A percentile compares a stretch with the other conserved stretches of the same genome.
These are phyloP conservation scores for Dascillus cervinus DNA, from an alignment of 2,888 invertebrate genomes.

Conservation along the genomic window DNA sequence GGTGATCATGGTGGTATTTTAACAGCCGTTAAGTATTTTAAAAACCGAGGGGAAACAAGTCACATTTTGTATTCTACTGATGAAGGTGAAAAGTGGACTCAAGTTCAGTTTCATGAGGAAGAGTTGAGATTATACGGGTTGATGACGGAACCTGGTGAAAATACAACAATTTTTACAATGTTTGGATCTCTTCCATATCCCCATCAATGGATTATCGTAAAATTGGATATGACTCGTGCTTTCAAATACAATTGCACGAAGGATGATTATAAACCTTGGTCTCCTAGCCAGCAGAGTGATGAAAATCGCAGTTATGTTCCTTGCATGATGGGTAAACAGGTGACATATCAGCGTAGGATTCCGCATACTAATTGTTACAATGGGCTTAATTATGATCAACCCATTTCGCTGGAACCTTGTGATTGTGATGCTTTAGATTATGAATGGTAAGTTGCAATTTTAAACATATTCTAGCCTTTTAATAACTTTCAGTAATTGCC, in stretches of 20 bases:
- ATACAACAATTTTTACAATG: constrained; percentile 84
- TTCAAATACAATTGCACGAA: constrained; percentile 40
- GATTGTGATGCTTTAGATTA: constrained; percentile 74
- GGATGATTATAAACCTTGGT: constrained; percentile 84
- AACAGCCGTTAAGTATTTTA: constrained; percentile 77
- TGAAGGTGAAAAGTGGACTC: constrained; percentile 76
- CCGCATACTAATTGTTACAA: constrained; percentile 74
- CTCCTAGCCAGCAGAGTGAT: constrained; percentile 57
- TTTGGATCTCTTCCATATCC: constrained; percentile 74
- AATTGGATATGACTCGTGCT: constrained; percentile 51
- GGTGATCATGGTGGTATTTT: constrained; percentile 88
- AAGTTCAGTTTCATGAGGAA: constrained; percentile 58
- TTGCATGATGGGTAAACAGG: constrained; percentile 72
- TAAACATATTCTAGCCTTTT: too few species aligned
- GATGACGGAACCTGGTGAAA: constrained; percentile 92
- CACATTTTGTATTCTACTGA: constrained; percentile 78
- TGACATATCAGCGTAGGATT: constrained; percentile 67
- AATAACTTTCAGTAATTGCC: too few species aligned
- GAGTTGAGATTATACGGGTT: constrained; percentile 80
- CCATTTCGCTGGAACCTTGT: constrained; percentile 63
- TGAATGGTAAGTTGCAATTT: constrained; percentile 53
- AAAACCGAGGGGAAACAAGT: constrained; percentile 66
- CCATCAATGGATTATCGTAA: constrained; percentile 85
- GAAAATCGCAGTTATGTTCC: constrained; percentile 50
- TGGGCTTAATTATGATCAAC: constrained; percentile 66